Conservation (phyloP, 2,888 invertebrate species). For the Papilio elwesi region DNA sequence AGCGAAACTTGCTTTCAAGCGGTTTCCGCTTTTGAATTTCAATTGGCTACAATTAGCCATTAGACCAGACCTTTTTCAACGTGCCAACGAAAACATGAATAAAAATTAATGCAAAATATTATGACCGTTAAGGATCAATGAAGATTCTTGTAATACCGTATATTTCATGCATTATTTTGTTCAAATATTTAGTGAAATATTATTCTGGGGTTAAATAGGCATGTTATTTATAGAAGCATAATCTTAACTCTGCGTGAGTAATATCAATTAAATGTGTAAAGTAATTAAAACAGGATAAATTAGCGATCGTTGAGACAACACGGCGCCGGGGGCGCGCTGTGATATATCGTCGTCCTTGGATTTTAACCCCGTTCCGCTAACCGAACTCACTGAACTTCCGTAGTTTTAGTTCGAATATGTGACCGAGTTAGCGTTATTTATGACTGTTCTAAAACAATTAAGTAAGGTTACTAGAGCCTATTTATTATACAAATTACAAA, state of each 20-base stretch:
- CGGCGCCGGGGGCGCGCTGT: constrained; percentile 67
- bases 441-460: constrained; percentile 6
- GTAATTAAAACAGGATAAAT: constrained; percentile 81
- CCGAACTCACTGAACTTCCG: constrained; percentile 58
- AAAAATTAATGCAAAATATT: not conserved
- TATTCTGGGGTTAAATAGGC: not conserved
- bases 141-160: not conserved
- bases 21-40: constrained; percentile 45
- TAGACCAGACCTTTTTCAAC: not conserved
- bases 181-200: not conserved
- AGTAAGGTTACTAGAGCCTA: not conserved
- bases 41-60: constrained; percentile 50
- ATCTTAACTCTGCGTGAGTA: constrained; percentile 63
- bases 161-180: not conserved
- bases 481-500: not conserved
- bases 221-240: constrained; percentile 13
- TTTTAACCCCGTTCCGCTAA: constrained; percentile 67
- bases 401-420: constrained; percentile 48
- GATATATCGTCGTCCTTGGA: constrained; percentile 77
- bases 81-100: constrained; percentile 1
- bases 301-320: constrained; percentile 77
- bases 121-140: no score
- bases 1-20: constrained; percentile 30
- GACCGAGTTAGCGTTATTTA: constrained; percentile 46
- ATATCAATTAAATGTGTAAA: constrained; percentile 69